Evolutionary conservation across 2,797 vertebrate genomes (phyloP), one percentile per base, ranked within the genome.

Genomic region (Macropus fuliginosus): DNA sequence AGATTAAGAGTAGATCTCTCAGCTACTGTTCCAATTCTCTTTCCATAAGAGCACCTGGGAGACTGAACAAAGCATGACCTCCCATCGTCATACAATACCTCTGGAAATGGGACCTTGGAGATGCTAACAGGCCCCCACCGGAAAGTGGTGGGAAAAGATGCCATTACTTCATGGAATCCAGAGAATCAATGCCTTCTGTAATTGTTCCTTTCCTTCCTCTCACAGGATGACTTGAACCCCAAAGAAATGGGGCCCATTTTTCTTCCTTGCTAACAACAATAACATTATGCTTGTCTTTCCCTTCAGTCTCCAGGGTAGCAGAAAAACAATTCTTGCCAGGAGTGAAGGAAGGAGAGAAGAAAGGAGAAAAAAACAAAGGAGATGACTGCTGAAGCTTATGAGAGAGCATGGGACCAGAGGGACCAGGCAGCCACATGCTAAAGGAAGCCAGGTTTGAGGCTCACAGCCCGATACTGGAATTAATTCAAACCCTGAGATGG

Each of bases 201-300:
- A 97, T 97, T 97, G 97, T 98, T 96, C 97, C 97, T 92, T 97
- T 94, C 95, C 96, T 98, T 98, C 98, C 97, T 97, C 96, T 96
- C 54, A 59, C 97, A 97, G 97, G 96, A 97, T 97, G 98, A 96
- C 96, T 95, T 96, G 90, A 98, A 93, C 94, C 93, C 93, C 52
- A 46, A 92, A 97, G 96, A 96, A 97, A 95, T 95, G 95, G 92
- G 94, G 87, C 93, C 93, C 97, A 66, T 98, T 97, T 97, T 96
- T 97, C 97, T 97, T 97, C 56, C 1, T 93, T 96, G 59, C 92
- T 92, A 96, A 94, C 95, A 74, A 97, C 97, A 97, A 95, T 97
- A 93, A 96, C 96, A 95, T 93, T 94, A 91, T 31, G 1, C 97
- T 96, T 95, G 97, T 96, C 96, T 97, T 97, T 98, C 96, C 97